Evolutionary conservation across 2,888 invertebrate species (phyloP).

Genomic region (Eurytoma adleriae): DNA sequence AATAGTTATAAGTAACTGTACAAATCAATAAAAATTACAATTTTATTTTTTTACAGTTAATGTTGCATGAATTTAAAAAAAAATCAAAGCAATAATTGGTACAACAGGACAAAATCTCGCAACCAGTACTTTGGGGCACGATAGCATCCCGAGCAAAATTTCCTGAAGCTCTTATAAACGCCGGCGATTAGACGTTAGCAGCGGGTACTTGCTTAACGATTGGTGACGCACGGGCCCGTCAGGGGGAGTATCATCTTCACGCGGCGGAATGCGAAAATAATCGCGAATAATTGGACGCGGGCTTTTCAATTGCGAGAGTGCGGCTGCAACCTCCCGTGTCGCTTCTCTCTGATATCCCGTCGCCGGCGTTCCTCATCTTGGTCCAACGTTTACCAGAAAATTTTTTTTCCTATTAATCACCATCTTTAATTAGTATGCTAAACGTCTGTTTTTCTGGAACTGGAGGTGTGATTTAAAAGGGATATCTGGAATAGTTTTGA

Average conservation of each 20-base stretch:
- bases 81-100: too few relatives aligned
- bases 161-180: not conserved
- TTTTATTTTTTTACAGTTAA: too few relatives aligned
- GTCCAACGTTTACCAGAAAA: too few relatives aligned
- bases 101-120: too few relatives aligned
- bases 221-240: not conserved
- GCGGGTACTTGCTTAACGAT: conserved; percentile 34
- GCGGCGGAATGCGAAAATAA: conserved; percentile 41
- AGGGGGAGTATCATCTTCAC: conserved; percentile 13
- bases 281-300: conserved; percentile 41
- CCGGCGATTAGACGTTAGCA: not conserved
- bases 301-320: conserved; percentile 37
- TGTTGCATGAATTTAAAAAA: too few relatives aligned
- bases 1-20: too few relatives aligned
- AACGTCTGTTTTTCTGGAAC: too few relatives aligned
- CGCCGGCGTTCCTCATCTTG: too few relatives aligned
- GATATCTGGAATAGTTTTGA: not conserved
- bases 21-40: too few relatives aligned
- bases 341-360: too few relatives aligned
- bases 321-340: not conserved
- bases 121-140: not conserved
- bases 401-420: too few relatives aligned
- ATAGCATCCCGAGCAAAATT: not conserved
- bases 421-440: too few relatives aligned
- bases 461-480: not conserved